A percentile compares a stretch with the other conserved stretches of the same genome.
These are phyloP conservation scores for Xiphophorus couchianus DNA, from an alignment of 2,113 vertebrate genomes.

Conservation along the genomic window DNA sequence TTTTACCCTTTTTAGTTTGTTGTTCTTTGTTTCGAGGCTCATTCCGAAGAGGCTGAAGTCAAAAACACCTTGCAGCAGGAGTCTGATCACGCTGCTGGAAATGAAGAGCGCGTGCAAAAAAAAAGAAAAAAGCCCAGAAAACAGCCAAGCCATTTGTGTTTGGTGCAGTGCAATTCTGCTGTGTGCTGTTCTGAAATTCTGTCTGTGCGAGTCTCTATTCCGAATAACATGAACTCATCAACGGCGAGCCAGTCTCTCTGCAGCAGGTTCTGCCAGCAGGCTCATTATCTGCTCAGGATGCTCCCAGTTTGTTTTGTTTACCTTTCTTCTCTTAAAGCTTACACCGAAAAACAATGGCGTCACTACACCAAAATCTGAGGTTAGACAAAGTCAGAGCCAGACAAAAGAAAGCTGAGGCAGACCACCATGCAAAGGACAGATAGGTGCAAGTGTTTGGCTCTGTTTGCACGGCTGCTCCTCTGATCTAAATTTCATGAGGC, in stretches of 20 bases:
- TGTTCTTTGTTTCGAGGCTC: constrained; percentile 41
- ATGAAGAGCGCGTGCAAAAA: constrained; percentile 20
- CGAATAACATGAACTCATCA: constrained; percentile 12
- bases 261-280: constrained; percentile 19
- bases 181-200: constrained; percentile 12
- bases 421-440: constrained; percentile 30
- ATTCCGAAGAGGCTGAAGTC: constrained; percentile 34
- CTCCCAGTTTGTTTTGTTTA: constrained; percentile 22
- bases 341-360: constrained; percentile 7
- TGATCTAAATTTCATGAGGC: constrained; percentile 77
- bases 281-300: constrained; percentile 15
- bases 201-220: constrained; percentile 24
- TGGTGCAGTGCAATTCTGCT: constrained; percentile 40
- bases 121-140: background rate
- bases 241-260: constrained; percentile 6
- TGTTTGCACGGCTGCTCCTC: constrained; percentile 61
- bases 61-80: constrained; percentile 34
- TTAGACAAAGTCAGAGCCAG: constrained; percentile 22
- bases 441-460: constrained; percentile 50
- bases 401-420: constrained; percentile 46
- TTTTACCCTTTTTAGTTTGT: constrained; percentile 5
- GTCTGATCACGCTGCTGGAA: constrained; percentile 42
- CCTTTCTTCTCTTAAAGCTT: constrained; percentile 14
- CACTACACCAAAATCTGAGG: constrained; percentile 28
- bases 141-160: constrained; percentile 41